Evolutionary conservation across 1,140 invertebrate species (phyloP), one percentile per base, ranked within the genome.

Genomic region (Tribolium madens): DNA sequence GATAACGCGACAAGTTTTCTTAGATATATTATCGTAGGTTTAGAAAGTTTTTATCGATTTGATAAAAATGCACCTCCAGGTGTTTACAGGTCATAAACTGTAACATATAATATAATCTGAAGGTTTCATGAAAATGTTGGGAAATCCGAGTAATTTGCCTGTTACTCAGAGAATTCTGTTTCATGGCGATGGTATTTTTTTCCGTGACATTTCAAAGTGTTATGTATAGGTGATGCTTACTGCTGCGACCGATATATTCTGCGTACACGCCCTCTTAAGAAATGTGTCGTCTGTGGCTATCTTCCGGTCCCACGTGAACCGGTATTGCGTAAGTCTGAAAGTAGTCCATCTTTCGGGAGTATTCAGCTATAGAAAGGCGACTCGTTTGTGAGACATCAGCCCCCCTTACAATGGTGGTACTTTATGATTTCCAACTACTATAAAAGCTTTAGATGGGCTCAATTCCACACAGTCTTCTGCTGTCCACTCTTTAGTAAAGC

Each of bases 401-500:
- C 72, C 48, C 73, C 48, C 75, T 76, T 53, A 69, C 10, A 42
- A 46, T 46, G 21, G 47, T 7, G 21, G 64, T 75, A 68, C 53
- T 60, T 68, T 47, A 76, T 64, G 52, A 47, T 69, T 31, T 64
- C 57, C 17, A 76, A 12, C 73, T 68, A n/a, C 74, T 78, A 78
- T 78, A 78, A 78, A 78, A 75, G 75, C 60, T 72, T 46, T 21
- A 26, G 73, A 50, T 18, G 26, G n/a, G 6, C 14, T 33, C n/a
- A 9, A 75, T 57, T 75, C 33, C 31, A 74, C 72, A 82, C 81
- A 82, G 79, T 82, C 79, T 78, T 82, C 81, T 79, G 79, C 81
- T 81, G 70, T 42, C 52, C 60, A 13, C 50, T 60, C 48, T 73
- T 72, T 26, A 79, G 73, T 36, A 64, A 57, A 78, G 81, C 81